A percentile compares a stretch with the other conserved stretches of the same genome.
phyloP scores from a whole-genome alignment of 2,113 vertebrate species.

The Gymnogyps californianus region DNA sequence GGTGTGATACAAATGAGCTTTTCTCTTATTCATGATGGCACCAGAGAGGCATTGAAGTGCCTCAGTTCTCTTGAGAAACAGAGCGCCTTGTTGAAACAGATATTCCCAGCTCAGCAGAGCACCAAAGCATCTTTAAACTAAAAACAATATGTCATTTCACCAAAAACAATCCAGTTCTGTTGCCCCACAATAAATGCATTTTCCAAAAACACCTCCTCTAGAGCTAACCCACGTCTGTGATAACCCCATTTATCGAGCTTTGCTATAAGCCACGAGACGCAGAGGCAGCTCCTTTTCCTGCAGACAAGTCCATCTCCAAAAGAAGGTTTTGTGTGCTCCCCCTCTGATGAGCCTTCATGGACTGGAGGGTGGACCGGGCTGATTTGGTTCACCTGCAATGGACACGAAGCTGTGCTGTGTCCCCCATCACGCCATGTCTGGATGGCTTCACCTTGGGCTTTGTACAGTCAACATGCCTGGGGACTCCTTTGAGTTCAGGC shows the following conservation, averaged over 20 bases:
- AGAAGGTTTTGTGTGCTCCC: neutral
- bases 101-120: neutral
- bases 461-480: fast-evolving
- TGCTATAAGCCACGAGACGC: neutral
- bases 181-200: neutral
- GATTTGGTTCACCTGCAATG: neutral
- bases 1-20: constrained; percentile 8
- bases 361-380: neutral
- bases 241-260: neutral
- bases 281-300: neutral
- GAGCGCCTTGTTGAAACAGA: neutral
- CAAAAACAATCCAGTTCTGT: neutral
- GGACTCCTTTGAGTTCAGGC: neutral
- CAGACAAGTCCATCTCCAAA: neutral
- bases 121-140: neutral
- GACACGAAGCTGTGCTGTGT: neutral
- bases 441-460: neutral
- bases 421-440: neutral
- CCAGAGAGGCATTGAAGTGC: neutral
- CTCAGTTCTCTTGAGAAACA: neutral
- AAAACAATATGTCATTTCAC: neutral
- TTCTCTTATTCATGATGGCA: neutral
- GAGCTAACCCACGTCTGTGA: neutral
- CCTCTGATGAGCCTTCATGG: neutral
- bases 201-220: neutral